A percentile compares a stretch with the other conserved stretches of the same genome.
phyloP scores from a whole-genome alignment of 2,113 vertebrate genomes.

The Eptesicus fuscus region DNA sequence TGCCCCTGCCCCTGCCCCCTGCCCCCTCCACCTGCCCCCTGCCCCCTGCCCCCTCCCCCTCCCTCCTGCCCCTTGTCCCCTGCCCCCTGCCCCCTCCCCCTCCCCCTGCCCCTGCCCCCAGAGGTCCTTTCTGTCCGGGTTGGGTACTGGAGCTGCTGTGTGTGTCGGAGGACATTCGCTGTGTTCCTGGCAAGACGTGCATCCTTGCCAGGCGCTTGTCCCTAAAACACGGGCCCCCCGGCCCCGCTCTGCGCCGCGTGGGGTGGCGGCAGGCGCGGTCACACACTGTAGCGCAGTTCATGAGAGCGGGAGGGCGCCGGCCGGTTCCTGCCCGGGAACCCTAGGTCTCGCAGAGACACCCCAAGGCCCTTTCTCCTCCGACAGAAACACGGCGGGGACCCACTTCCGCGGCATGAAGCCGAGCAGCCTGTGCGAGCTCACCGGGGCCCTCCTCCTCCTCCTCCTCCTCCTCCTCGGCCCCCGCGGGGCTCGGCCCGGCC shows the following conservation, averaged over 20 bases:
- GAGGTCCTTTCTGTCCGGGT: neutral
- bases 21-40: no score
- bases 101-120: neutral
- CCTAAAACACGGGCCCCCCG: neutral
- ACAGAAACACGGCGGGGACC: neutral
- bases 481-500: neutral
- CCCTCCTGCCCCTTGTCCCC: no score
- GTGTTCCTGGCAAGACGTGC: neutral
- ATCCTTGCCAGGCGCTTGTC: neutral
- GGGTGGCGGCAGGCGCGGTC: neutral
- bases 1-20: no score
- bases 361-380: neutral
- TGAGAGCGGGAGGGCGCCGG: no score
- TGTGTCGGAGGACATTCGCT: neutral
- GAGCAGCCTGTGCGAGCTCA: neutral
- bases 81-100: no score
- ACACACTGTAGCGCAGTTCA: no score
- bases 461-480: neutral
- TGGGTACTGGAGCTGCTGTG: fast-evolving
- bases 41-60: neutral
- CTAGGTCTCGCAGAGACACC: neutral
- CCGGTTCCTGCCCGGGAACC: no score
- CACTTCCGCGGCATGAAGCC: neutral
- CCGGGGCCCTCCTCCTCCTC: neutral
- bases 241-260: neutral